Percentiles rank a stretch among this genome's conserved stretches.
phyloP scores from a whole-genome alignment of 2,888 invertebrate species.

The Ceratothoa steindachneri region DNA sequence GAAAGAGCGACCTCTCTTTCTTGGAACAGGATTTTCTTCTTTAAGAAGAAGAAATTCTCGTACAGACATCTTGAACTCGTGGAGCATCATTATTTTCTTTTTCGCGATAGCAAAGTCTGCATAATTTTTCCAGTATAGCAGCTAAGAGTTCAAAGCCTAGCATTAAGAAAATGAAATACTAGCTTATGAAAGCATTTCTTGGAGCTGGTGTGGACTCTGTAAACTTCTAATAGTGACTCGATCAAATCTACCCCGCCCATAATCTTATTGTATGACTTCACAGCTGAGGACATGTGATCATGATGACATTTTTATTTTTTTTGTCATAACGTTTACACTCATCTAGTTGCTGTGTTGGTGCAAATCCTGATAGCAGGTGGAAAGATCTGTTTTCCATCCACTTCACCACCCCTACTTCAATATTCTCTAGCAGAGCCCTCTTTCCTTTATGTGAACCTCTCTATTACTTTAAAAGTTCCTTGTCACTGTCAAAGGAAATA shows the following conservation, averaged over 20 bases:
- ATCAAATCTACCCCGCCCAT: background rate
- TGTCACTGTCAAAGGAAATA: background rate
- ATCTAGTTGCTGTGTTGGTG: background rate
- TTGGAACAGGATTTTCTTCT: background rate
- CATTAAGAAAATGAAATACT: slow-evolving; percentile 7
- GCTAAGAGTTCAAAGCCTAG: slow-evolving; percentile 13
- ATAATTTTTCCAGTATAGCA: slow-evolving; percentile 4
- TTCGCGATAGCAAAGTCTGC: slow-evolving; percentile 8
- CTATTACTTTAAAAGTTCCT: slow-evolving; percentile 2
- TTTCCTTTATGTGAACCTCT: slow-evolving; percentile 15
- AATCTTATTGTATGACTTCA: slow-evolving; percentile 2
- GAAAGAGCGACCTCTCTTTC: slow-evolving; percentile 13
- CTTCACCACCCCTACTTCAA: slow-evolving; percentile 18
- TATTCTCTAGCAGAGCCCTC: background rate
- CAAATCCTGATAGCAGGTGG: slow-evolving; percentile 11
- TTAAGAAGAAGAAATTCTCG: slow-evolving; percentile 9
- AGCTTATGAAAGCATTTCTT: slow-evolving; percentile 19
- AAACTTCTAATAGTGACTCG: background rate
- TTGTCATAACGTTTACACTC: slow-evolving; percentile 17
- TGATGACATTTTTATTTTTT: background rate
- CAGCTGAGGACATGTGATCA: slow-evolving; percentile 16
- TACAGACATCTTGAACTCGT: slow-evolving; percentile 1
- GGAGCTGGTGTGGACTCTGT: slow-evolving; percentile 20
- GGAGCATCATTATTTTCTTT: slow-evolving; percentile 21
- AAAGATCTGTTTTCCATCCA: slow-evolving; percentile 18